Evolutionary conservation across 2,888 invertebrate genomes (phyloP).

Genomic region (Machimus atricapillus): DNA sequence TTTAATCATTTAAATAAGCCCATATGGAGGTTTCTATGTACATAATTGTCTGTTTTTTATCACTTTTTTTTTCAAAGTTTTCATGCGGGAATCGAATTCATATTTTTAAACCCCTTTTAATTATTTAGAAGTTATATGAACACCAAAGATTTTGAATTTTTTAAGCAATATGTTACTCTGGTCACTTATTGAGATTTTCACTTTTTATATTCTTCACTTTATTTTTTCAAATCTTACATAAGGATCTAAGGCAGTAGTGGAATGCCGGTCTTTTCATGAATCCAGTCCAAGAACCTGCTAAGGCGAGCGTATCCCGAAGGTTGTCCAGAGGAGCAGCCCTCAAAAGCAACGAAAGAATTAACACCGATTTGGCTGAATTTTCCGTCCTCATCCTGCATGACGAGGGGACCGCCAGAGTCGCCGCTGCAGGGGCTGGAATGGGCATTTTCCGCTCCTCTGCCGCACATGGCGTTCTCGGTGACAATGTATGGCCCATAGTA

Average conservation of each 20-base stretch:
- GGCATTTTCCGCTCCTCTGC: constrained; percentile 39
- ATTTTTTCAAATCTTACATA: not conserved
- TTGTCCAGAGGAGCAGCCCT: constrained; percentile 46
- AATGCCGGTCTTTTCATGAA: constrained; percentile 44
- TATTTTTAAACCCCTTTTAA: too few species aligned
- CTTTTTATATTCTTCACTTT: not conserved
- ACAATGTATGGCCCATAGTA: constrained; percentile 46
- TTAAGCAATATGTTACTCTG: too few species aligned
- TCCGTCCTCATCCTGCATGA: constrained; percentile 38
- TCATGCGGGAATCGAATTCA: too few species aligned
- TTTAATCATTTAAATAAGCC: too few species aligned
- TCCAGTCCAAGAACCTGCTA: constrained; percentile 47
- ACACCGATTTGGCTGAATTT: constrained; percentile 47
- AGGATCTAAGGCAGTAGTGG: constrained; percentile 22
- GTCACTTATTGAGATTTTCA: not conserved
- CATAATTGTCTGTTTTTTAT: too few species aligned
- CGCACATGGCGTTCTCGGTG: constrained; percentile 45
- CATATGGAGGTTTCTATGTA: too few species aligned
- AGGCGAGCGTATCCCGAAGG: constrained; percentile 48
- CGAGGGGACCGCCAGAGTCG: constrained; percentile 48
- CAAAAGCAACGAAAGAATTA: constrained; percentile 47
- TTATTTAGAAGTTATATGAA: too few species aligned
- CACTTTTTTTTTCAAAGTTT: too few species aligned
- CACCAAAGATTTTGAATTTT: too few species aligned
- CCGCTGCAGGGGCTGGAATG: constrained; percentile 47